Percentiles rank a stretch among this genome's conserved stretches.
Evolutionary conservation across 2,113 vertebrate genomes (phyloP).

Genomic region (Gracilinanus agilis): DNA sequence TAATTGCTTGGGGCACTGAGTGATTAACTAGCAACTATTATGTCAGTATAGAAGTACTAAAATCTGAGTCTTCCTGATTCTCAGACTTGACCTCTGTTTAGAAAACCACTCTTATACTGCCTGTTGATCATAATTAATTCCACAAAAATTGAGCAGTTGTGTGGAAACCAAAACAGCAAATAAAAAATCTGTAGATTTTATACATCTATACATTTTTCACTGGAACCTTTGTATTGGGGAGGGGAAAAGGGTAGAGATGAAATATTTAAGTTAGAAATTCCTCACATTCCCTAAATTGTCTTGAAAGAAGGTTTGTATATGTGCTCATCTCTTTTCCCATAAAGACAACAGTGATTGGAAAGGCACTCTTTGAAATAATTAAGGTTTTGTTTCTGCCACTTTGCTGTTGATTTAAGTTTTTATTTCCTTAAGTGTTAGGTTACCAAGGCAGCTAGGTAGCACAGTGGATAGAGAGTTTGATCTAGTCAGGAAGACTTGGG

Average conservation of each 20-base stretch:
- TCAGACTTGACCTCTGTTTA: background rate
- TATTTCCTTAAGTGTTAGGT: background rate
- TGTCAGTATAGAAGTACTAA: background rate
- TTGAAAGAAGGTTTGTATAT: background rate
- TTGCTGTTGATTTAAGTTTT: background rate
- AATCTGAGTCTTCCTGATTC: background rate
- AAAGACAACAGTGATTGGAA: conserved; percentile 17
- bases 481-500: too few relatives aligned
- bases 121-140: background rate
- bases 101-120: background rate
- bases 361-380: background rate
- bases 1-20: background rate
- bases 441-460: background rate
- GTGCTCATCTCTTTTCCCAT: background rate
- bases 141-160: background rate
- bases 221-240: background rate
- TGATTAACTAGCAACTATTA: background rate
- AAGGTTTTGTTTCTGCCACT: background rate
- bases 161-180: background rate
- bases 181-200: background rate
- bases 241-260: background rate
- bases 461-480: too few relatives aligned
- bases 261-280: background rate
- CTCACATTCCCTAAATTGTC: background rate
- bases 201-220: background rate